Conservation (phyloP, 2,797 vertebrate species). For the Craterocephalus amniculus region DNA sequence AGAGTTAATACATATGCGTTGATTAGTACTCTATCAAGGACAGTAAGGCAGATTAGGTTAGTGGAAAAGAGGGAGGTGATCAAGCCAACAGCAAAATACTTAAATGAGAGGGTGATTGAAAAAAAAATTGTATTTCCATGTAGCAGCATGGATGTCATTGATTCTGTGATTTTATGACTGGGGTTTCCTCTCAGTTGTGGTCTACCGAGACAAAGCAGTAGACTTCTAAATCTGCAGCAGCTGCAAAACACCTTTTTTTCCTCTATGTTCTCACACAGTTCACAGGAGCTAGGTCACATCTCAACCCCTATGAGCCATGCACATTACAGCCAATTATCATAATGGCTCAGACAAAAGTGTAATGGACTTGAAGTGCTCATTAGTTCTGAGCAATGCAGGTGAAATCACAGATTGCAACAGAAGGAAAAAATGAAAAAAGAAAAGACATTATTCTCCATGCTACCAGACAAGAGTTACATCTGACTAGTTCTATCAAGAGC, state of each 20-base stretch:
- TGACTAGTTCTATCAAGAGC: conserved; percentile 25
- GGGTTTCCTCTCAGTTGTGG: conserved; percentile 1
- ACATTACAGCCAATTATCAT: conserved; percentile 64
- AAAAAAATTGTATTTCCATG: conserved; percentile 12
- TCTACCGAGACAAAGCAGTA: neutral
- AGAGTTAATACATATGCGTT: too few species aligned
- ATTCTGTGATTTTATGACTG: conserved; percentile 1
- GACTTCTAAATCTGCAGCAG: conserved; percentile 9
- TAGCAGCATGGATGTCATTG: conserved; percentile 13
- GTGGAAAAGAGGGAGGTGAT: neutral
- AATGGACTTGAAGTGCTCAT: conserved; percentile 75
- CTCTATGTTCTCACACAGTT: conserved; percentile 23
- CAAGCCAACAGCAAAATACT: conserved; percentile 2
- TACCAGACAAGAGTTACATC: conserved; percentile 18
- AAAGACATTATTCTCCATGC: conserved; percentile 14
- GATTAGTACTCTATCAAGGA: too few species aligned
- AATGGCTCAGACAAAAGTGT: conserved; percentile 50
- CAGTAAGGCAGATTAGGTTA: too few species aligned
- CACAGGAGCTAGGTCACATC: conserved; percentile 23
- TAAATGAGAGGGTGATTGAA: conserved; percentile 27
- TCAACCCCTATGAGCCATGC: conserved; percentile 26
- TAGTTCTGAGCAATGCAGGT: conserved; percentile 56
- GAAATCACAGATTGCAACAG: conserved; percentile 61
- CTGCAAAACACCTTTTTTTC: neutral
- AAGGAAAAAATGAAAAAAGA: conserved; percentile 10